phyloP scores from a whole-genome alignment of 1,140 invertebrate genomes.

The Zaprionus camerounensis region DNA sequence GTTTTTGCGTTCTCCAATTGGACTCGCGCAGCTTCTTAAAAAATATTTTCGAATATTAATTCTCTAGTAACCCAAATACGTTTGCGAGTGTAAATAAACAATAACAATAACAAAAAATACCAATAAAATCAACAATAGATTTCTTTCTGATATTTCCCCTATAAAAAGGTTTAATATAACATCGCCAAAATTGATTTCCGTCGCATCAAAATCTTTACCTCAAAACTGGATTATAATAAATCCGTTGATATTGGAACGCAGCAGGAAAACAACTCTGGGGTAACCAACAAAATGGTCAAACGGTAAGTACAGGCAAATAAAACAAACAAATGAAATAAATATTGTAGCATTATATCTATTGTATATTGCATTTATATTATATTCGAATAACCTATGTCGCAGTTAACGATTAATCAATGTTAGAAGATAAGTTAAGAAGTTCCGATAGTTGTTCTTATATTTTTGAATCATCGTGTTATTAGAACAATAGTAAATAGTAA shows the following conservation, averaged over 20 bases:
- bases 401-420: too few relatives aligned
- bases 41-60: not conserved
- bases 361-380: too few relatives aligned
- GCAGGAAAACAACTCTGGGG: conserved; percentile 84
- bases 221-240: conserved; percentile 84
- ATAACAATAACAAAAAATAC: not conserved
- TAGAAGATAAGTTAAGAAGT: too few relatives aligned
- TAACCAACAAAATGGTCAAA: conserved; percentile 84
- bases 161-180: conserved; percentile 54
- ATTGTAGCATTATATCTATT: too few relatives aligned
- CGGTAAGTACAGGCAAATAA: conserved; percentile 64
- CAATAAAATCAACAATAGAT: conserved; percentile 12
- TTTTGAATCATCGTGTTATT: too few relatives aligned
- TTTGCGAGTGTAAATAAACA: not conserved
- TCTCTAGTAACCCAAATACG: not conserved
- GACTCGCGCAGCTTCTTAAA: conserved; percentile 24
- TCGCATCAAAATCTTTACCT: conserved; percentile 83
- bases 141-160: conserved; percentile 31
- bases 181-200: conserved; percentile 82
- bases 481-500: too few relatives aligned
- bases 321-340: not conserved
- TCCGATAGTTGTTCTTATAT: too few relatives aligned
- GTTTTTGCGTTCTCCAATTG: conserved; percentile 42
- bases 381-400: too few relatives aligned
- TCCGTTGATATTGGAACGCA: conserved; percentile 84